Evolutionary conservation across 2,797 vertebrate species (phyloP), one percentile per base, ranked within the genome.

Genomic region (Hirundo rustica): DNA sequence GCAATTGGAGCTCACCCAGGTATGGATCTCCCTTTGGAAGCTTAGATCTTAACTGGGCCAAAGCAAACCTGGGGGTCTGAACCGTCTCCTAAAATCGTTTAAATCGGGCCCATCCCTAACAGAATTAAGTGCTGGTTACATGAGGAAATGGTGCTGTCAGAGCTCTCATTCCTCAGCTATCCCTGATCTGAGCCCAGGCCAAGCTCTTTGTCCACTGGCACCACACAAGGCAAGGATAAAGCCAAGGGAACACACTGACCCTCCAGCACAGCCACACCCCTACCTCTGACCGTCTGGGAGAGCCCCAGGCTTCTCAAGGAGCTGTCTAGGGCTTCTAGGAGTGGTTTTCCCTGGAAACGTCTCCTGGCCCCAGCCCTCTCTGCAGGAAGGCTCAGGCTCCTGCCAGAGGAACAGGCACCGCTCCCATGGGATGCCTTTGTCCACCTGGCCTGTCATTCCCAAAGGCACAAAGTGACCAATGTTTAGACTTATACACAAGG

Each of bases 111-210:
- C 70, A 34, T 90, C 60, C 90, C 96, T 91, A 92, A 44, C 22
- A 93, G 91, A 93, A 93, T 18, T 83, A 97, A 97, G 97, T 93
- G 96, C 97, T 96, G 95, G 92, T 96, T 95, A 57, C 79, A 81
- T 0, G 14, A 91, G 44, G 92, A 88, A 45, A 62, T 14, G 86
- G 82, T 54, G 91, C 62, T 76, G 11, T n/a, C 47, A 11, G 54
- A 85, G 89, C 81, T 89, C 42, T 67, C 82, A 11, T 53, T 92
- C 48, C 92, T 60, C 13, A 14, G 70, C 89, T 82, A 66, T 62
- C 85, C 89, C 78, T 91, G 77, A 50, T 55, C 85, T 14, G 65
- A 76, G 85, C 68, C 61, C 32, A 29, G 72, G 73, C 78, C 85
- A 51, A 80, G 85, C 21, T 19, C 60, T 92, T 60, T n/a, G 21